Conservation (phyloP, 2,113 vertebrate species). For the Eulemur macaco region DNA sequence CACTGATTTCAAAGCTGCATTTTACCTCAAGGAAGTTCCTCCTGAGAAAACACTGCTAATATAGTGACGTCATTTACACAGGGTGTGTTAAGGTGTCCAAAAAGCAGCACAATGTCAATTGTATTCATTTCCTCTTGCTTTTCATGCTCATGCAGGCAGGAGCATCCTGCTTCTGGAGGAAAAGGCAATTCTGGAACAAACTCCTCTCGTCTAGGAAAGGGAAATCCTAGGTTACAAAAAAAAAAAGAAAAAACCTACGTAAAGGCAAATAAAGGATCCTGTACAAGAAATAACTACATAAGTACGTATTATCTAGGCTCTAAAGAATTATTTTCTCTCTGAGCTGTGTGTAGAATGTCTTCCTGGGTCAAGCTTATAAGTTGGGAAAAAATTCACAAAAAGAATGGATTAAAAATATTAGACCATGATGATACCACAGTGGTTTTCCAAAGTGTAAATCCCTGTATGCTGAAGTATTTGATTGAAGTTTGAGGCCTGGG, state of each 20-base stretch:
- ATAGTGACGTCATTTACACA: neutral
- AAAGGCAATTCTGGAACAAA: conserved; percentile 21
- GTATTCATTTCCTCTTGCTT: conserved; percentile 41
- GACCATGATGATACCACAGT: neutral
- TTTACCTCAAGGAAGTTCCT: neutral
- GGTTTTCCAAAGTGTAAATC: neutral
- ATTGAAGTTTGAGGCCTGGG: neutral
- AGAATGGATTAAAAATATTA: neutral
- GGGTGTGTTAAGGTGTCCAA: neutral
- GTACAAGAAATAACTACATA: conserved; percentile 9
- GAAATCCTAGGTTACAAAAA: neutral
- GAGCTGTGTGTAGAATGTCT: neutral
- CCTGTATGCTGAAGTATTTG: neutral
- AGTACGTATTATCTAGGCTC: neutral
- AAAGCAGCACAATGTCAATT: conserved; percentile 19
- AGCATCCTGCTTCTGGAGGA: neutral
- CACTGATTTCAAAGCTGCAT: neutral
- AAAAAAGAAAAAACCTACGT: neutral
- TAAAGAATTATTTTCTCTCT: conserved; percentile 16
- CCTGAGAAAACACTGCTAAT: neutral
- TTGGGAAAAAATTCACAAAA: neutral
- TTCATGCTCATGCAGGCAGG: neutral
- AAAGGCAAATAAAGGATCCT: neutral
- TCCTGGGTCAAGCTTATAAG: neutral
- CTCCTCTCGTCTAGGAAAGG: neutral